These are phyloP conservation scores for Drosophila sechellia DNA, from an alignment of 1,140 invertebrate genomes.

Conservation along the genomic window DNA sequence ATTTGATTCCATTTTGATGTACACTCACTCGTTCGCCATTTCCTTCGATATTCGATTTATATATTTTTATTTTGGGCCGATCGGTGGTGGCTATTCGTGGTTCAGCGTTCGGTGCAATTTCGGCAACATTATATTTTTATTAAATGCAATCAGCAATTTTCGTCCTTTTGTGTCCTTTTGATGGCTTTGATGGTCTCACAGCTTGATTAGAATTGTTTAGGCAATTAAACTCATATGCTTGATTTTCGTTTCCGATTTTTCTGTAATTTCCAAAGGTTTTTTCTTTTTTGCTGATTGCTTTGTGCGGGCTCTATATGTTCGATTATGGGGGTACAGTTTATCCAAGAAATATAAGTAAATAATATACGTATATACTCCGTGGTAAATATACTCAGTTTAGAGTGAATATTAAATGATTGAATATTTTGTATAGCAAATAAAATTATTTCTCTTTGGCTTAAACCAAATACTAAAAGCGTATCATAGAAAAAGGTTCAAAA, in stretches of 20 bases:
- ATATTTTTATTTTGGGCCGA: conserved; percentile 6
- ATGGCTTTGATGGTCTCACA: conserved; percentile 42
- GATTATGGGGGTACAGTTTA: conserved; percentile 12
- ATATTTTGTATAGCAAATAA: too few species aligned
- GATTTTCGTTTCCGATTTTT: conserved; percentile 60
- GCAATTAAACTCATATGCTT: conserved; percentile 77
- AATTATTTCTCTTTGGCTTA: too few species aligned
- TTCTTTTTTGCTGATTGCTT: conserved; percentile 6
- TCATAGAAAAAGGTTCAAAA: too few species aligned
- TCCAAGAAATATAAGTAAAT: too few species aligned
- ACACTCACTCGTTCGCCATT: conserved; percentile 53
- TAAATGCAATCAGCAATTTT: conserved; percentile 61
- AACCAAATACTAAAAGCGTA: too few species aligned
- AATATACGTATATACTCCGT: too few species aligned
- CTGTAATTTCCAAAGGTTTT: conserved; percentile 33
- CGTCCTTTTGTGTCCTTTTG: conserved; percentile 51
- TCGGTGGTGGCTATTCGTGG: conserved; percentile 28
- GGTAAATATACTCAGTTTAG: too few species aligned
- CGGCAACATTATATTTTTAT: conserved; percentile 52
- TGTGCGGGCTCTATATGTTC: conserved; percentile 22
- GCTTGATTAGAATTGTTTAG: conserved; percentile 70
- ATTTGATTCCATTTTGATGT: conserved; percentile 55
- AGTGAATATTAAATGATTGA: too few species aligned
- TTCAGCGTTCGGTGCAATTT: conserved; percentile 14
- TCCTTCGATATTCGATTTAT: conserved; percentile 7